Percentiles rank a stretch among this genome's conserved stretches.
These are phyloP conservation scores for Scrobipalpa atriplicella DNA, from an alignment of 2,888 invertebrate species.

Conservation along the genomic window DNA sequence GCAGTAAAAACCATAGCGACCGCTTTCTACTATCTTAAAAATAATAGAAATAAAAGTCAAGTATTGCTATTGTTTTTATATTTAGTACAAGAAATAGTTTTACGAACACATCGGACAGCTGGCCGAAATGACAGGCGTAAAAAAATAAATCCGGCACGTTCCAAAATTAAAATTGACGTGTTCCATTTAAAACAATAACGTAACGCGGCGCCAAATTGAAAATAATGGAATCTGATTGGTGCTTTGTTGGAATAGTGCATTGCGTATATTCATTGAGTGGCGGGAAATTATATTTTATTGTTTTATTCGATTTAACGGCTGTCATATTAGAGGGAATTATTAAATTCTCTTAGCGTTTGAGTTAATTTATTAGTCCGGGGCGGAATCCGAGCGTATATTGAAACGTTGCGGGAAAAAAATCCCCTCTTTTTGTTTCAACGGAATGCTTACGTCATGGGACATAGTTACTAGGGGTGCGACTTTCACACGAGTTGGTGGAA, in stretches of 20 bases:
- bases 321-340: not conserved
- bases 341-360: slow-evolving; percentile 38
- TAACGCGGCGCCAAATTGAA: slow-evolving; percentile 65
- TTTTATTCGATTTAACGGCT: slow-evolving; percentile 29
- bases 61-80: not conserved
- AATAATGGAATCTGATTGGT: slow-evolving; percentile 72
- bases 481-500: slow-evolving; percentile 45
- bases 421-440: slow-evolving; percentile 60
- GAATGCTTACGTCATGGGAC: slow-evolving; percentile 46
- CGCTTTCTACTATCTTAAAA: not conserved
- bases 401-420: slow-evolving; percentile 48
- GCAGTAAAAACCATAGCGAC: slow-evolving; percentile 26
- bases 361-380: slow-evolving; percentile 73
- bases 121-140: slow-evolving; percentile 56
- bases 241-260: slow-evolving; percentile 48
- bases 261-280: slow-evolving; percentile 41
- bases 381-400: slow-evolving; percentile 50
- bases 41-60: not conserved
- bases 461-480: slow-evolving; percentile 33
- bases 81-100: not conserved
- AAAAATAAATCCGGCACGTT: slow-evolving; percentile 63
- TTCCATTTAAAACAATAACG: slow-evolving; percentile 78
- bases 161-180: slow-evolving; percentile 78
- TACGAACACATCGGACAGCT: not conserved
- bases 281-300: slow-evolving; percentile 37